Conservation (phyloP, 1,140 invertebrate species). For the Paracyclopina nana region DNA sequence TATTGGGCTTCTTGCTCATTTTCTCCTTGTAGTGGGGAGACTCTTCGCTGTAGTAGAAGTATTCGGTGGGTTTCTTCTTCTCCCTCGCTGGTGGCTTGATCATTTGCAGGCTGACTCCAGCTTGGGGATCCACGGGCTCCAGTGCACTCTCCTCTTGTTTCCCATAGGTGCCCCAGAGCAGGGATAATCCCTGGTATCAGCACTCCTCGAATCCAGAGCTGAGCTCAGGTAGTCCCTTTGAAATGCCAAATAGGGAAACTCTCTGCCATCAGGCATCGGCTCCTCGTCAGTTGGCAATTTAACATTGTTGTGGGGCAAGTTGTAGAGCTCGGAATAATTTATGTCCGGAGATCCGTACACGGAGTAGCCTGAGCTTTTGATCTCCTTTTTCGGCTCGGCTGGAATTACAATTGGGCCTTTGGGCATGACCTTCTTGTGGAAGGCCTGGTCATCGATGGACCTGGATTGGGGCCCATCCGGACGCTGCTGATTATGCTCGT, state of each 20-base stretch:
- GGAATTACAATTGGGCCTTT: not conserved
- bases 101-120: not conserved
- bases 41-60: conserved; percentile 8
- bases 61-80: not conserved
- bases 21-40: conserved; percentile 1
- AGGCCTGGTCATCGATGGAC: not conserved
- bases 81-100: not conserved
- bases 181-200: too few species aligned
- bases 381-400: not conserved
- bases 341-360: conserved; percentile 13
- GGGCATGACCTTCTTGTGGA: not conserved
- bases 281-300: not conserved
- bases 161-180: too few species aligned
- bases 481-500: not conserved
- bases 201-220: not conserved
- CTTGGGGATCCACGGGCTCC: not conserved
- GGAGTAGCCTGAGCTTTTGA: not conserved
- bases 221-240: conserved; percentile 4
- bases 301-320: not conserved
- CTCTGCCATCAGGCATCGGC: not conserved
- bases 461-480: not conserved
- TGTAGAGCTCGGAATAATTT: conserved; percentile 7
- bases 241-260: not conserved
- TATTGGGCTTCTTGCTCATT: not conserved
- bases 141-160: too few species aligned